Percentiles rank a stretch among this genome's conserved stretches.
Evolutionary conservation across 1,140 invertebrate species (phyloP).

Genomic region (Drosophila rufa): DNA sequence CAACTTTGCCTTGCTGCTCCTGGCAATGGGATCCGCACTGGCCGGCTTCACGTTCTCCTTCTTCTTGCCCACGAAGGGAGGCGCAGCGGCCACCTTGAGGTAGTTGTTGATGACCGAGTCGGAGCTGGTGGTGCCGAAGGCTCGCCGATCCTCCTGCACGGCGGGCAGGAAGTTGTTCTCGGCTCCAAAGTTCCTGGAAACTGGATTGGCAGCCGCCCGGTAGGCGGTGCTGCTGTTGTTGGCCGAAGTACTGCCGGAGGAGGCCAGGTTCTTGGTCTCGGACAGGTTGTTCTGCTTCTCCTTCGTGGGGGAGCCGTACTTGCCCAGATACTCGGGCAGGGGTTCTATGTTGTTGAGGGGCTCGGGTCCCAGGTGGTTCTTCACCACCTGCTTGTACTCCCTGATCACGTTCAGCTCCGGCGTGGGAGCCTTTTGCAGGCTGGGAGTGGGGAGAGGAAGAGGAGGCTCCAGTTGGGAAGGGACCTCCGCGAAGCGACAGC

Average conservation of each 20-base stretch:
- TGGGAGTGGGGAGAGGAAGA: neutral
- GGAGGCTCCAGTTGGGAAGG: neutral
- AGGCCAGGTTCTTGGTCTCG: constrained; percentile 61
- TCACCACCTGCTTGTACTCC: constrained; percentile 73
- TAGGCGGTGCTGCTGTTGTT: constrained; percentile 11
- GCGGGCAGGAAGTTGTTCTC: constrained; percentile 68
- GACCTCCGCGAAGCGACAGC: constrained; percentile 58
- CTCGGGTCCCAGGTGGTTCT: constrained; percentile 30
- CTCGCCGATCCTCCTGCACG: constrained; percentile 52
- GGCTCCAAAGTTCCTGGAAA: constrained; percentile 58
- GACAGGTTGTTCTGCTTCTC: constrained; percentile 81
- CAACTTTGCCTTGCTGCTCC: constrained; percentile 28
- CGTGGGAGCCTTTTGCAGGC: constrained; percentile 33
- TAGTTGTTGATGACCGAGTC: constrained; percentile 82
- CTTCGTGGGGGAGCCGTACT: constrained; percentile 53
- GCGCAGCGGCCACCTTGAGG: constrained; percentile 58
- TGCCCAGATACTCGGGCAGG: constrained; percentile 68
- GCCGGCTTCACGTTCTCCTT: constrained; percentile 76
- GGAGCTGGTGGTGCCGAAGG: constrained; percentile 24
- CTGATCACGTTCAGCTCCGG: constrained; percentile 73
- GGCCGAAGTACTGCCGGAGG: neutral
- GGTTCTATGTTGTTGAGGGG: constrained; percentile 64
- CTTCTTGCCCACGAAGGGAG: constrained; percentile 72
- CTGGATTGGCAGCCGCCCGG: constrained; percentile 1
- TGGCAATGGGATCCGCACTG: constrained; percentile 40